Base-by-base conservation (phyloP, 2,888 invertebrate species). In the Eretmocerus hayati region DNA sequence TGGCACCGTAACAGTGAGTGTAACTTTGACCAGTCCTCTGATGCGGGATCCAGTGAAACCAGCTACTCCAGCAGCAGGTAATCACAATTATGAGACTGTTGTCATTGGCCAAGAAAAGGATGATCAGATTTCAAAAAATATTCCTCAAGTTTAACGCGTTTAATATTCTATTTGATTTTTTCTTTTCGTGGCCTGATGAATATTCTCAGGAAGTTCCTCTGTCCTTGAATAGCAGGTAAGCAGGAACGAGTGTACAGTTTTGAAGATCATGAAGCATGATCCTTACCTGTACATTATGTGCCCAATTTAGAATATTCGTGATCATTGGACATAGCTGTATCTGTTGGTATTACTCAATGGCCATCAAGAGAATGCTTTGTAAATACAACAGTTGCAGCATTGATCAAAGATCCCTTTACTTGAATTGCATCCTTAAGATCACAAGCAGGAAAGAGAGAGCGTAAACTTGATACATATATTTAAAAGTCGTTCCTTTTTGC, bases 1-100 rank as follows among this genome's bases (percentile, higher is more conserved):
- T 62, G 85, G 84, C 52, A 74, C 77, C 42, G 85, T 90, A 49
- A 79, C 80, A 44, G 93, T 95, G 56, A 84, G 86, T 56, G 88
- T 96, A 54, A 87, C 90, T 54, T 79, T 96, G 55, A 95, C 96
- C 42, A 94, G 95, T 56, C 93, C 94, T 39, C 78, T 93, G 45
- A 86, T 95, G 82, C 82, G 95, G 53, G 94, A 94, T 72, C 60
- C 70, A n/a, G 59, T 64, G 4, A 71, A 71, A 56, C 56, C 65
- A 45, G 42, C 57, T 4, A 53, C 62, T 20, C 56, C 59, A 23
- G 48, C 53, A 44, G 66, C 67, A 67, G 70, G 70, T 70, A 63
- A 69, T 63, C 64, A 51, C n/a, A n/a, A n/a, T n/a, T n/a, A n/a
- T n/a, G n/a, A n/a, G n/a, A n/a, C n/a, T n/a, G n/a, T n/a, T n/a